Evolutionary conservation across 2,888 invertebrate genomes (phyloP).

Genomic region (Phalera bucephala): DNA sequence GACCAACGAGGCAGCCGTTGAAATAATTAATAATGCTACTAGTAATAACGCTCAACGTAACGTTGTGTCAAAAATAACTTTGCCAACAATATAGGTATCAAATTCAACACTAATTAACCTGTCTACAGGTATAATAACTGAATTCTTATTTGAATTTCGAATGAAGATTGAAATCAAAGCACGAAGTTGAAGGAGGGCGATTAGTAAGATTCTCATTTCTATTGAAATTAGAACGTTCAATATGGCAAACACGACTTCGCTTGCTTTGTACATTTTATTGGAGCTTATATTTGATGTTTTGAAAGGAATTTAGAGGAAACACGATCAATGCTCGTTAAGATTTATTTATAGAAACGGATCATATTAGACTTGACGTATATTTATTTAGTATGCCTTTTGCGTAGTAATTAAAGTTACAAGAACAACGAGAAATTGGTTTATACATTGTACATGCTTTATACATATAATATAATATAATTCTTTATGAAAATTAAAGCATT

Average conservation of each 20-base stretch:
- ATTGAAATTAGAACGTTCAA: conserved; percentile 32
- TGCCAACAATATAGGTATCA: conserved; percentile 6
- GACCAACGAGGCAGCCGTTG: no score
- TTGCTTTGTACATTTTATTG: conserved; percentile 16
- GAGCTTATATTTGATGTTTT: conserved; percentile 8
- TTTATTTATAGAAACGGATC: conserved; percentile 5
- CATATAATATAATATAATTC: no score
- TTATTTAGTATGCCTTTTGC: no score
- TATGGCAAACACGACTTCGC: conserved; percentile 13
- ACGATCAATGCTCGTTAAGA: conserved; percentile 3
- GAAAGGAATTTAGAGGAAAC: conserved; percentile 10
- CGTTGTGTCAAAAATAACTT: no score
- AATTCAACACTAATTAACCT: conserved; percentile 24
- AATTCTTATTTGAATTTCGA: conserved; percentile 27
- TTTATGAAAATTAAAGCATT: no score
- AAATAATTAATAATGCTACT: no score
- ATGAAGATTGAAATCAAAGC: conserved; percentile 31
- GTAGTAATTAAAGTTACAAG: no score
- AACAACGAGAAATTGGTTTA: no score
- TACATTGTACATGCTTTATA: no score
- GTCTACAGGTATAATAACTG: conserved; percentile 15
- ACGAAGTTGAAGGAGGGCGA: conserved; percentile 18
- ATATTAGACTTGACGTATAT: not conserved
- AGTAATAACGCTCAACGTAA: no score
- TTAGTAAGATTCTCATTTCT: conserved; percentile 33